Base-by-base conservation (phyloP, 2,888 invertebrate genomes). In the Allophyes oxyacanthae region DNA sequence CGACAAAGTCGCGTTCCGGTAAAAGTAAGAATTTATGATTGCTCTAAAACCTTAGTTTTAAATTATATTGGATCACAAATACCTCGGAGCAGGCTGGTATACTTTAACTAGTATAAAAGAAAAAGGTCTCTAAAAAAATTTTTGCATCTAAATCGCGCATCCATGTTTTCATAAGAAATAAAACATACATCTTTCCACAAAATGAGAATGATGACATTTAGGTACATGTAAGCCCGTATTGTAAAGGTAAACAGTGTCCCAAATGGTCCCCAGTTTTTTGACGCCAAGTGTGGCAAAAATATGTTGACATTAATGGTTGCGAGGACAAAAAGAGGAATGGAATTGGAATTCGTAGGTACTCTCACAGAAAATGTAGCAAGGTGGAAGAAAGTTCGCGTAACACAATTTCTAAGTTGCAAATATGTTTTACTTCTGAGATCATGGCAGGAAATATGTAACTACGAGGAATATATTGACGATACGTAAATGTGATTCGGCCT, bases 251-350 rank as follows among this genome's bases (percentile, higher is more conserved):
- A 71, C 72, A 65, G 4, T 26, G 15, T 20, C 49, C 44, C 60
- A 53, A 66, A 57, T 57, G 44, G 72, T 50, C 26, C 44, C 49
- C 41, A 28, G 52, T 72, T 66, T 58, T 64, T 72, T 50, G 45
- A 50, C 53, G 49, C 28, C 52, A 65, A 72, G 43, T 53, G 66
- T 52, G 49, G 45, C 45, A 58, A 72, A 66, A 72, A 72, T 66
- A 66, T 72, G 60, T 72, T 66, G 66, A 66, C 72, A 66, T 38
- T 72, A 66, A 66, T 72, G 72, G 52, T 59, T 34, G 38, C 36
- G 49, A 25, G 68, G 55, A 62, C 50, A 67, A 57, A 57, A 48
- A 58, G 57, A 65, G 28, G 53, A 34, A 56, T 52, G 52, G 66
- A 72, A 64, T 75, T 72, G 49, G 64, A 67, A 73, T 59, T 62